A percentile compares a stretch with the other conserved stretches of the same genome.
Conservation (phyloP, 2,113 vertebrate genomes). For the Sturnira hondurensis region DNA sequence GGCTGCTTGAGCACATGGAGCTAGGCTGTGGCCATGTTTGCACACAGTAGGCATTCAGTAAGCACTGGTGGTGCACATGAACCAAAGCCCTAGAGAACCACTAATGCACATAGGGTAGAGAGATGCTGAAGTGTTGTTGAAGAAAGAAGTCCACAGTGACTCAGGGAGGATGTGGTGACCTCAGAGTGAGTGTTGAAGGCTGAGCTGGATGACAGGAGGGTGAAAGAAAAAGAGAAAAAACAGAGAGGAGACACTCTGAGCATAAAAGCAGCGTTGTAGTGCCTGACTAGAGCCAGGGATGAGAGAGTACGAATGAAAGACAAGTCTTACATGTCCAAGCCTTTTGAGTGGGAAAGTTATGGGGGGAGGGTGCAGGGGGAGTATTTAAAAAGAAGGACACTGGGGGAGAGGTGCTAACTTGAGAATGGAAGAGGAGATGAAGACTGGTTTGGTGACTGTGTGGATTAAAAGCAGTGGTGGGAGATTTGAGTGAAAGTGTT, state of each 20-base stretch:
- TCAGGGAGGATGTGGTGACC: too few species aligned
- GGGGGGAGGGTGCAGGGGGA: too few species aligned
- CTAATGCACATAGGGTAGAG: not conserved
- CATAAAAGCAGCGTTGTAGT: not conserved
- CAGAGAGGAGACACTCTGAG: not conserved
- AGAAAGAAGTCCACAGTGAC: not conserved
- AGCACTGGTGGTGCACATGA: not conserved
- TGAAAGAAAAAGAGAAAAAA: not conserved
- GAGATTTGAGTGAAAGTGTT: too few species aligned
- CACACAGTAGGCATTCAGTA: too few species aligned
- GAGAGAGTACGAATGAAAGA: not conserved
- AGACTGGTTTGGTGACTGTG: not conserved
- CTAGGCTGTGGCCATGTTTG: not conserved
- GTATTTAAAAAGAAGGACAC: not conserved
- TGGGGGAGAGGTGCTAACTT: accelerated
- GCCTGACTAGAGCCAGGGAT: not conserved
- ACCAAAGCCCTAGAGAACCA: not conserved
- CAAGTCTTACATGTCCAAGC: not conserved
- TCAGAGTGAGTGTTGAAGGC: not conserved
- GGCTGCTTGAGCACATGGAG: not conserved
- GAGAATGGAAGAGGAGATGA: not conserved
- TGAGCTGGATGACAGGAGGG: not conserved
- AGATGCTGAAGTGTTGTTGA: not conserved
- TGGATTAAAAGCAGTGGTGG: not conserved
- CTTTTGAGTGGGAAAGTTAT: too few species aligned